phyloP scores from a whole-genome alignment of 2,888 invertebrate genomes.

The Eremobia ochroleuca region DNA sequence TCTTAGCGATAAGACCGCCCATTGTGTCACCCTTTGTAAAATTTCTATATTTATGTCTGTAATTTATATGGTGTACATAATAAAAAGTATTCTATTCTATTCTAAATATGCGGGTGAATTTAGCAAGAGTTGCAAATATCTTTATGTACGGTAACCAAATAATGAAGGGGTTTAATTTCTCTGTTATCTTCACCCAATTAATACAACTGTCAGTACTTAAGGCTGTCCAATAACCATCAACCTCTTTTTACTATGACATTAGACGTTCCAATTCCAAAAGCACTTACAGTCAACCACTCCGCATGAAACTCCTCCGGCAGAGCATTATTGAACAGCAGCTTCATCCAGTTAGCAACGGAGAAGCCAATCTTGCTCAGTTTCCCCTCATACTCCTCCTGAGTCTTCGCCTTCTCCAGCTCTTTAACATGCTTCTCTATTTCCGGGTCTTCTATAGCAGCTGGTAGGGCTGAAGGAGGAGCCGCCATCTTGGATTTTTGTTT shows the following conservation, averaged over 20 bases:
- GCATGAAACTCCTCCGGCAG: constrained; percentile 78
- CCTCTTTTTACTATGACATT: background rate
- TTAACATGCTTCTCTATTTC: constrained; percentile 78
- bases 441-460: constrained; percentile 64
- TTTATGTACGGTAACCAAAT: background rate
- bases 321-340: constrained; percentile 78
- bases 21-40: too few relatives aligned
- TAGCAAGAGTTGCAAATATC: background rate
- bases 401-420: constrained; percentile 76
- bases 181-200: background rate
- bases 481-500: constrained; percentile 75
- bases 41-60: too few relatives aligned
- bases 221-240: background rate
- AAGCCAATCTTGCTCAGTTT: constrained; percentile 76
- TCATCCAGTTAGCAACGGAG: constrained; percentile 83
- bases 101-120: background rate
- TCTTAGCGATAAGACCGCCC: too few relatives aligned
- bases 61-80: too few relatives aligned
- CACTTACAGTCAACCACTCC: constrained; percentile 84
- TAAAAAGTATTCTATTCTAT: too few relatives aligned
- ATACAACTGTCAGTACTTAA: background rate
- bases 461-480: constrained; percentile 64
- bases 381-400: constrained; percentile 79
- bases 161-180: background rate
- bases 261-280: background rate